Conservation (phyloP, 2,113 vertebrate genomes). For the Symphodus melops region DNA sequence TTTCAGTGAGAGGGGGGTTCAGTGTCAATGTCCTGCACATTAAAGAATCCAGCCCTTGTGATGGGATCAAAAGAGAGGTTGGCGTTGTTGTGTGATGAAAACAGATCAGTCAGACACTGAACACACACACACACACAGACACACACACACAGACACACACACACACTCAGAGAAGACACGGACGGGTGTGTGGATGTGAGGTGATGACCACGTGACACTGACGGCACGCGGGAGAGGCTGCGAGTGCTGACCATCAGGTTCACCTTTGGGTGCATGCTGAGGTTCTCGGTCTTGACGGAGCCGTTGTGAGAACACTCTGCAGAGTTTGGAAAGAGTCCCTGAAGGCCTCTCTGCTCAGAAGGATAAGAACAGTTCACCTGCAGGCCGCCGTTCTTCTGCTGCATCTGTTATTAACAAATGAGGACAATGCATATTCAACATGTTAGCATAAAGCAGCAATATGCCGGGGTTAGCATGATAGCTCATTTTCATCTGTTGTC, state of each 20-base stretch:
- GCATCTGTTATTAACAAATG: slow-evolving; percentile 63
- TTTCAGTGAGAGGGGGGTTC: slow-evolving; percentile 39
- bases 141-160: too few relatives aligned
- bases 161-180: slow-evolving; percentile 53
- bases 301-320: slow-evolving; percentile 71
- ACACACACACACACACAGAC: too few relatives aligned
- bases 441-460: too few relatives aligned
- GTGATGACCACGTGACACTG: slow-evolving; percentile 27
- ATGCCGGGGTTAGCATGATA: too few relatives aligned
- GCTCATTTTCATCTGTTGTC: too few relatives aligned
- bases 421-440: too few relatives aligned
- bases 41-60: slow-evolving; percentile 9
- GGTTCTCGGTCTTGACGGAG: slow-evolving; percentile 77
- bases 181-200: slow-evolving; percentile 51
- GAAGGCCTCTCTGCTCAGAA: slow-evolving; percentile 78
- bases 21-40: slow-evolving; percentile 12
- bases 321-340: slow-evolving; percentile 74
- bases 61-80: slow-evolving; percentile 19
- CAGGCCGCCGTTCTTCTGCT: slow-evolving; percentile 78
- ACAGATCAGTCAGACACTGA: slow-evolving; percentile 54
- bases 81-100: slow-evolving; percentile 58
- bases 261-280: slow-evolving; percentile 84
- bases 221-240: neutral
- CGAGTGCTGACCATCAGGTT: neutral
- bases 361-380: slow-evolving; percentile 79